A percentile compares a stretch with the other conserved stretches of the same genome.
phyloP scores from a whole-genome alignment of 35 echinoderm and acorn worm species.

The Ophiothrix spiculata region DNA sequence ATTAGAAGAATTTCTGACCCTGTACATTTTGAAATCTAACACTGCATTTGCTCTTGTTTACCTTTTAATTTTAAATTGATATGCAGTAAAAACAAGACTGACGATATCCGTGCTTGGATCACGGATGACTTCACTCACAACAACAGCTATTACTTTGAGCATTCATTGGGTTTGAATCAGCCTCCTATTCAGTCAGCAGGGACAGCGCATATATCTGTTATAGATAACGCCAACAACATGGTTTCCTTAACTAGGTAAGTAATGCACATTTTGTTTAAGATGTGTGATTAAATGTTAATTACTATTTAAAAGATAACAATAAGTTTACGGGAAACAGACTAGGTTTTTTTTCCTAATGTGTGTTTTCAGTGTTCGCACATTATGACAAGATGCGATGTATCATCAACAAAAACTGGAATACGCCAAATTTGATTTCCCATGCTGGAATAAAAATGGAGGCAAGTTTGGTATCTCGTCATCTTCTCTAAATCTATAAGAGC shows the following conservation, averaged over 20 bases:
- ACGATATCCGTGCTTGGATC: neutral
- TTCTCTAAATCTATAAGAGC: too few species aligned
- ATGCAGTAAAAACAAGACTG: conserved; percentile 19
- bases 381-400: too few species aligned
- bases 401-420: too few species aligned
- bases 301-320: too few species aligned
- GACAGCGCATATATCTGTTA: conserved; percentile 51
- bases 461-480: too few species aligned
- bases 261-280: neutral
- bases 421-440: too few species aligned
- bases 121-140: conserved; percentile 5
- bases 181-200: conserved; percentile 22
- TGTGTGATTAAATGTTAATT: too few species aligned
- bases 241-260: conserved; percentile 70
- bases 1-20: neutral
- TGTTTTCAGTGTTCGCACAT: too few species aligned
- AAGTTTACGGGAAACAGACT: too few species aligned
- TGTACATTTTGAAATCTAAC: neutral
- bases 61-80: neutral
- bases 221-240: conserved; percentile 61
- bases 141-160: conserved; percentile 14
- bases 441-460: too few species aligned
- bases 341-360: too few species aligned
- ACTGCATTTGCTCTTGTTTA: neutral
- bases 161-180: neutral